These are phyloP conservation scores for Pristionchus arcanus DNA, from an alignment of 2,888 invertebrate species.

Conservation along the genomic window DNA sequence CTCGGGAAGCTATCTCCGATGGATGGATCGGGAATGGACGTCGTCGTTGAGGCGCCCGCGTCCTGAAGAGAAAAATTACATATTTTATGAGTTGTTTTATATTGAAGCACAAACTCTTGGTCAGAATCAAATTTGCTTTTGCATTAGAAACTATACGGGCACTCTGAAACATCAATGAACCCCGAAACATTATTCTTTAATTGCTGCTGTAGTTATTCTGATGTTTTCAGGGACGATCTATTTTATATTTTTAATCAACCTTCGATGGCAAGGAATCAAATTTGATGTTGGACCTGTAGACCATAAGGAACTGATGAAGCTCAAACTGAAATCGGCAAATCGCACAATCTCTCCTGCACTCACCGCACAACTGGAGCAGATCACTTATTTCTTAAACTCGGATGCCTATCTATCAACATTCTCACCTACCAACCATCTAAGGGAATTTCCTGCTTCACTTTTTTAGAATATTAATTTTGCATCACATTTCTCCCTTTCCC, in stretches of 20 bases:
- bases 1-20: conserved; percentile 78
- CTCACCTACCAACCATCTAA: no score
- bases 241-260: no score
- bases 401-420: no score
- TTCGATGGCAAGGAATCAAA: no score
- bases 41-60: conserved; percentile 64
- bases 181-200: neutral
- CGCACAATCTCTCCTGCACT: neutral
- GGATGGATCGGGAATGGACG: conserved; percentile 68
- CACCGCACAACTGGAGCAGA: conserved; percentile 43
- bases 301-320: no score
- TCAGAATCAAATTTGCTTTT: neutral
- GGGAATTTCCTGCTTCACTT: neutral
- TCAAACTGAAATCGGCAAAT: no score
- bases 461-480: neutral
- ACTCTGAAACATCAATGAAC: neutral
- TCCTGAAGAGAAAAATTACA: neutral
- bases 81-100: no score
- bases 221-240: no score
- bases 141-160: neutral
- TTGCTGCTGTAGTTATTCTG: no score
- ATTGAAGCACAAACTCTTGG: neutral
- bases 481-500: no score
- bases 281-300: no score
- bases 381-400: neutral